Evolutionary conservation across 2,888 invertebrate species (phyloP).

Genomic region (Anthrax anthrax): DNA sequence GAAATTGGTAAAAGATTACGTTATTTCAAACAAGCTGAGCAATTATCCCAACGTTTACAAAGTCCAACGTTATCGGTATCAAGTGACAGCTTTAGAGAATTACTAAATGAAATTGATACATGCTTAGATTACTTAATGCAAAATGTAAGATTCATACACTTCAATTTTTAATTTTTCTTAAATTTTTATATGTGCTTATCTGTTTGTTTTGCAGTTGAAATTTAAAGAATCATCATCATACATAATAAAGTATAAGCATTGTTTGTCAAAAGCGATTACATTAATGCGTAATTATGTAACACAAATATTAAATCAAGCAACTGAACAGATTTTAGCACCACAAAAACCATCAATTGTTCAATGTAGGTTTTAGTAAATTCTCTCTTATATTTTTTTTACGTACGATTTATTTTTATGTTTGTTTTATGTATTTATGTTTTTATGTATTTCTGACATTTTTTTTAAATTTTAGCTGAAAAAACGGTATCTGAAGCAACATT

Average conservation of each 20-base stretch:
- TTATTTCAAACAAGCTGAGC: conserved; percentile 75
- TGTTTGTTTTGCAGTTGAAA: conserved; percentile 42
- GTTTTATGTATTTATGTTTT: too few species aligned
- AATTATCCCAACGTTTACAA: conserved; percentile 61
- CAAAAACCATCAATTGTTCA: conserved; percentile 14
- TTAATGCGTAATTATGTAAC: conserved; percentile 67
- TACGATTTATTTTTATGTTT: too few species aligned
- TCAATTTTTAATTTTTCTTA: conserved; percentile 4
- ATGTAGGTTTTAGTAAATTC: not conserved
- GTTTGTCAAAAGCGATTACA: conserved; percentile 63
- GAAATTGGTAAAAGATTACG: conserved; percentile 66
- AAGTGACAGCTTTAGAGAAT: conserved; percentile 67
- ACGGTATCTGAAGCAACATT: conserved; percentile 49
- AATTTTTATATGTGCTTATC: conserved; percentile 3
- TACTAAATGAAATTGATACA: conserved; percentile 71
- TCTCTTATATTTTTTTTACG: not conserved
- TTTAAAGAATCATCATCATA: conserved; percentile 79
- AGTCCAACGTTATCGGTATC: conserved; percentile 69
- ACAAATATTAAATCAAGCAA: conserved; percentile 61
- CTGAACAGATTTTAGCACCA: conserved; percentile 51
- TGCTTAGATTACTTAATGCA: conserved; percentile 70
- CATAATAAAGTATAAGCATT: conserved; percentile 69
- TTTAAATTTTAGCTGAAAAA: conserved; percentile 18
- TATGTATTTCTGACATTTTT: not conserved
- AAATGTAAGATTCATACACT: conserved; percentile 46